These are phyloP conservation scores for Actinemys pallida DNA, from an alignment of 2,113 vertebrate species.

Conservation along the genomic window DNA sequence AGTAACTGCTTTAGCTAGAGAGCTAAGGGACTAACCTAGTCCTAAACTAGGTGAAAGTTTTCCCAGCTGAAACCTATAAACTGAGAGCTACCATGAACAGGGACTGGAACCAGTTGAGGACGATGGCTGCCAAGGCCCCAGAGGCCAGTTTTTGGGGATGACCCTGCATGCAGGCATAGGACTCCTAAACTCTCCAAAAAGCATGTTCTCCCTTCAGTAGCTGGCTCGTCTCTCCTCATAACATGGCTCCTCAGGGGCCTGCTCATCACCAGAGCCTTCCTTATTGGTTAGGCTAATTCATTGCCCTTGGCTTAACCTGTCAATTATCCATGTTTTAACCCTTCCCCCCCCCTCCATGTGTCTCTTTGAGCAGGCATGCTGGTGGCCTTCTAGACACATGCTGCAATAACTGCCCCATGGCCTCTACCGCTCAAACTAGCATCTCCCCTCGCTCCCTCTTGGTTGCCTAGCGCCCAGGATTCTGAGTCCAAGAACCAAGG, in stretches of 20 bases:
- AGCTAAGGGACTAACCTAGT: too few relatives aligned
- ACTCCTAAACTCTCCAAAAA: neutral
- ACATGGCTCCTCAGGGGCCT: too few relatives aligned
- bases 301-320: too few relatives aligned
- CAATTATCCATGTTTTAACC: too few relatives aligned
- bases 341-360: neutral
- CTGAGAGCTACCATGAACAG: neutral
- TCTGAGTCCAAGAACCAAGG: neutral
- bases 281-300: too few relatives aligned
- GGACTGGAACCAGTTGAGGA: neutral
- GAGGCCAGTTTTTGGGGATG: neutral
- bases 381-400: neutral
- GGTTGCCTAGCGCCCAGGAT: neutral
- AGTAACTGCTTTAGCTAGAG: too few relatives aligned
- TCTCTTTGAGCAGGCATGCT: neutral
- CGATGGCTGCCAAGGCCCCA: neutral
- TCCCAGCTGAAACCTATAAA: neutral
- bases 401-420: neutral
- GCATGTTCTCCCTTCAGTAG: too few relatives aligned
- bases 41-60: too few relatives aligned
- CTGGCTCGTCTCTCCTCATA: too few relatives aligned
- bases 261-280: too few relatives aligned
- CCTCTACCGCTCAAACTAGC: neutral
- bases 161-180: neutral
- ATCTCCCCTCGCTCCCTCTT: neutral